Percentiles rank a stretch among this genome's conserved stretches.
phyloP scores from a whole-genome alignment of 2,888 invertebrate species.

The Megaustenia siamemsis region DNA sequence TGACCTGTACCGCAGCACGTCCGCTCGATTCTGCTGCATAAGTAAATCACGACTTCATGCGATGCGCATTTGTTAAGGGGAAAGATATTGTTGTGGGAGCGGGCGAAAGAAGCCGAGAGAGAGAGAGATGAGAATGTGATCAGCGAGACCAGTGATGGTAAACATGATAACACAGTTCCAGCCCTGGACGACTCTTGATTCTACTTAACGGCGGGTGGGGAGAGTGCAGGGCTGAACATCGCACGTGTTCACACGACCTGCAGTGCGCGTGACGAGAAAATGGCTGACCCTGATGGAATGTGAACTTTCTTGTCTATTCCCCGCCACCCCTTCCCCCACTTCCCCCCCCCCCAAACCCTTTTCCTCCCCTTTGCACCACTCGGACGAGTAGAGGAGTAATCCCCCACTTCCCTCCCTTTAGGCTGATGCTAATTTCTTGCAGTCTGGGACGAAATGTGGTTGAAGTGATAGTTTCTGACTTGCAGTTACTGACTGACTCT shows the following conservation, averaged over 20 bases:
- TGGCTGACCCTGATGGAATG: conserved; percentile 8
- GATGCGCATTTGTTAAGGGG: no score
- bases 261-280: not conserved
- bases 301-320: not conserved
- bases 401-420: not conserved
- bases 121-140: not conserved
- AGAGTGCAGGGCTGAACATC: not conserved
- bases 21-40: no score
- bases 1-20: no score
- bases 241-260: not conserved
- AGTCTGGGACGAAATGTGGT: not conserved
- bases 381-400: not conserved
- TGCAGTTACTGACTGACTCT: no score
- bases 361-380: no score
- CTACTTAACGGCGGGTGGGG: not conserved
- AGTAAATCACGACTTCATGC: no score
- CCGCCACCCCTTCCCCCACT: not conserved
- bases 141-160: not conserved
- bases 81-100: no score
- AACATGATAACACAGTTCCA: not conserved
- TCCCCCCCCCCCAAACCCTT: no score
- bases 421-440: not conserved
- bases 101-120: not conserved
- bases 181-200: not conserved
- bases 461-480: no score